Conservation (phyloP, 2,113 vertebrate species). For the Atrichornis clamosus region DNA sequence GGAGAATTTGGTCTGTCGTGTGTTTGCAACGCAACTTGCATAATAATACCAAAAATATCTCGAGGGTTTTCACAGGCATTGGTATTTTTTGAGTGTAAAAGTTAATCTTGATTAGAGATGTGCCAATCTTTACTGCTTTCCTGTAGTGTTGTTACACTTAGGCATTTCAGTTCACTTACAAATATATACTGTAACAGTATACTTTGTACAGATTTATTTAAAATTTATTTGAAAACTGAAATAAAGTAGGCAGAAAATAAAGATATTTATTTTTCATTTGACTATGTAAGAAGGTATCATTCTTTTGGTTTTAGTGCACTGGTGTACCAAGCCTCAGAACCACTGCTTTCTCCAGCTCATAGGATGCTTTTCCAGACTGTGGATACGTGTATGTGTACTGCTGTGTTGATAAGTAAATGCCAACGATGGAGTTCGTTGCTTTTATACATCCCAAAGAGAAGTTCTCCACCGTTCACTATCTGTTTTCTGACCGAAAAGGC, state of each 20-base stretch:
- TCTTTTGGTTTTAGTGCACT: conserved; percentile 76
- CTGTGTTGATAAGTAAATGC: conserved; percentile 58
- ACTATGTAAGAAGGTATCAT: conserved; percentile 78
- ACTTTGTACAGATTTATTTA: conserved; percentile 83
- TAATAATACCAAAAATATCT: conserved; percentile 72
- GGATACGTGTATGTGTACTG: conserved; percentile 53
- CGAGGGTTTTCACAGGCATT: conserved; percentile 55
- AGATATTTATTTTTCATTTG: conserved; percentile 83
- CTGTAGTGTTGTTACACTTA: conserved; percentile 81
- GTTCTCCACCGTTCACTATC: conserved; percentile 48
- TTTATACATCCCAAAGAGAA: conserved; percentile 64
- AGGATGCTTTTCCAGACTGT: conserved; percentile 60
- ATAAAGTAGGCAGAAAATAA: conserved; percentile 83
- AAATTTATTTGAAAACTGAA: conserved; percentile 82
- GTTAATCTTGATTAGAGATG: conserved; percentile 81
- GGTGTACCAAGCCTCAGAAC: conserved; percentile 65
- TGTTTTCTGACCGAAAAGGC: conserved; percentile 56
- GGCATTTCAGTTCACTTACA: conserved; percentile 74
- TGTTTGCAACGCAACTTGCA: conserved; percentile 68
- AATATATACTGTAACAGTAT: conserved; percentile 84
- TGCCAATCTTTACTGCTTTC: conserved; percentile 81
- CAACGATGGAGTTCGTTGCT: conserved; percentile 60
- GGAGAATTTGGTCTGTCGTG: conserved; percentile 62
- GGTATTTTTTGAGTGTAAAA: conserved; percentile 75
- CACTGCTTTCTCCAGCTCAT: conserved; percentile 64